phyloP scores from a whole-genome alignment of 1,140 invertebrate genomes.

The Rhagoletis zephyria region DNA sequence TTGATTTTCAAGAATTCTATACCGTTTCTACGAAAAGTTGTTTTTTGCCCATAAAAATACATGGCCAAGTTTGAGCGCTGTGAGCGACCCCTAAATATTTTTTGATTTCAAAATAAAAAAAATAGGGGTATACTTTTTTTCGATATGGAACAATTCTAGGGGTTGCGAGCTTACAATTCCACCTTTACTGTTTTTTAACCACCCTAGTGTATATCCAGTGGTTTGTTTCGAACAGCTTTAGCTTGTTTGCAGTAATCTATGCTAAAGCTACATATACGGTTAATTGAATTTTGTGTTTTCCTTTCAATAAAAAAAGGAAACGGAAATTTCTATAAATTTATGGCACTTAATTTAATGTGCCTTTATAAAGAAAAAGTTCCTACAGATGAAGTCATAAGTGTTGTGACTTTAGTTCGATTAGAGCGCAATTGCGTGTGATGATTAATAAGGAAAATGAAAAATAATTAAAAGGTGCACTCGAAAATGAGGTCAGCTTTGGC shows the following conservation, averaged over 20 bases:
- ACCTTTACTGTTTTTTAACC: no score
- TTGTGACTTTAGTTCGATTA: background rate
- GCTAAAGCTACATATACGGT: background rate
- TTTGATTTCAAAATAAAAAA: no score
- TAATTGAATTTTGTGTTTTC: conserved; percentile 36
- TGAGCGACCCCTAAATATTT: no score
- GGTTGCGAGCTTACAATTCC: no score
- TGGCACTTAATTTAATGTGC: conserved; percentile 4
- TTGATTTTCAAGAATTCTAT: no score
- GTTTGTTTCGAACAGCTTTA: background rate
- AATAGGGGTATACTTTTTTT: no score
- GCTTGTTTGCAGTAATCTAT: background rate
- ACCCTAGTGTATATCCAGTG: background rate
- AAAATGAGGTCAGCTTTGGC: background rate
- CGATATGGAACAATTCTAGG: no score
- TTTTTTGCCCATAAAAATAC: no score
- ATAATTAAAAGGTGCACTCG: background rate
- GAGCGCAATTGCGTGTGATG: background rate
- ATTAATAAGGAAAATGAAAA: background rate
- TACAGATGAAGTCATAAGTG: background rate
- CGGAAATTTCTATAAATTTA: conserved; percentile 33
- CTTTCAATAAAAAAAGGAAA: conserved; percentile 39
- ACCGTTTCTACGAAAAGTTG: no score
- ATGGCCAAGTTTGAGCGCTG: no score
- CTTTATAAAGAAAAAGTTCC: background rate